phyloP scores from a whole-genome alignment of 2,113 vertebrate genomes.

The Hypanus sabinus region DNA sequence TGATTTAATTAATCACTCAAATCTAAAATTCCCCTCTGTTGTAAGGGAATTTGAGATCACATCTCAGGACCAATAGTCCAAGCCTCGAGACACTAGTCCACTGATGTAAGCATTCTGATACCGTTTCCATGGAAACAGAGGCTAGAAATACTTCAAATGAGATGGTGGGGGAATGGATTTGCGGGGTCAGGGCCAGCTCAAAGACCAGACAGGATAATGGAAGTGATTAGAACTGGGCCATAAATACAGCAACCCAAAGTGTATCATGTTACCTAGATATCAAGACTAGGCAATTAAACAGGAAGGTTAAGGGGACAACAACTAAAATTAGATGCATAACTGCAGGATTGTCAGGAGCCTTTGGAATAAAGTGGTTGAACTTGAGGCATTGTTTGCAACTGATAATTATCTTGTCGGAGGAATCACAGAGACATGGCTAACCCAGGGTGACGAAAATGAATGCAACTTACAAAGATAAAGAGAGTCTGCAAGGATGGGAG shows the following conservation, averaged over 20 bases:
- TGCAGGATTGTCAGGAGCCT: constrained; percentile 19
- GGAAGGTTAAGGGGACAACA: constrained; percentile 33
- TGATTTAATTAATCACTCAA: too few relatives aligned
- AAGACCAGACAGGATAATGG: constrained; percentile 20
- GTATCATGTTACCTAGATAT: constrained; percentile 17
- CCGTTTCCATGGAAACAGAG: background rate
- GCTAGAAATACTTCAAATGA: background rate
- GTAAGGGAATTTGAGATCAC: too few relatives aligned
- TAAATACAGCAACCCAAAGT: background rate
- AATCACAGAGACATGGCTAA: constrained; percentile 34
- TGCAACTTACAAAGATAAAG: constrained; percentile 31
- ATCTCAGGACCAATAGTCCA: too few relatives aligned
- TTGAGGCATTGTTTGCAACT: constrained; percentile 30
- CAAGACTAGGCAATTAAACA: constrained; percentile 29
- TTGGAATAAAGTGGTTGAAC: constrained; percentile 33
- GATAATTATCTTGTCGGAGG: constrained; percentile 24
- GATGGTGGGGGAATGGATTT: background rate
- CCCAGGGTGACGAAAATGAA: constrained; percentile 35
- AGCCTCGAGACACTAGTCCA: too few relatives aligned
- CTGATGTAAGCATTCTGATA: too few relatives aligned
- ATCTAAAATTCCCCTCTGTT: too few relatives aligned
- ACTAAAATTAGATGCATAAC: constrained; percentile 30
- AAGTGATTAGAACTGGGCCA: constrained; percentile 5
- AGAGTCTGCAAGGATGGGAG: constrained; percentile 20
- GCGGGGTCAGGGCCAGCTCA: background rate